phyloP scores from a whole-genome alignment of 2,797 vertebrate genomes.

The Crypturellus tataupa region DNA sequence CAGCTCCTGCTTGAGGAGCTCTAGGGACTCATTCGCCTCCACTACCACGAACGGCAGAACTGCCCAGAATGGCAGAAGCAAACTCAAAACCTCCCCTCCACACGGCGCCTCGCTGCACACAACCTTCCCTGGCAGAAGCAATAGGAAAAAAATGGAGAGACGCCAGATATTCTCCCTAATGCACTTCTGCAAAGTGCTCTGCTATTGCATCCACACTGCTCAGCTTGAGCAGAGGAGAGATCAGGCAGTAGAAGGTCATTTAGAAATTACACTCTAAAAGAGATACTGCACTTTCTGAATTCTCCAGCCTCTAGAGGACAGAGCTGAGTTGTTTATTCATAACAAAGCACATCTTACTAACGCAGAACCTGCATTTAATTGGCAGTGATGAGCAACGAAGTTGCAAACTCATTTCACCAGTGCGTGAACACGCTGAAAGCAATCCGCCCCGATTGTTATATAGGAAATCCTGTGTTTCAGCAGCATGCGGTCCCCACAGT shows the following conservation, averaged over 20 bases:
- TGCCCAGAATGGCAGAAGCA: not conserved
- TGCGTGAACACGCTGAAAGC: constrained; percentile 38
- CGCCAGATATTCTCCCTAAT: no score
- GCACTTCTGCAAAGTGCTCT: not conserved
- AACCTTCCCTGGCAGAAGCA: not conserved
- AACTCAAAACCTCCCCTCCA: not conserved
- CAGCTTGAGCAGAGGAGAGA: not conserved
- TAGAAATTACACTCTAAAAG: constrained; percentile 48
- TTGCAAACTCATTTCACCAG: constrained; percentile 52
- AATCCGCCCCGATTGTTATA: constrained; percentile 22
- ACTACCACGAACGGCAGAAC: not conserved
- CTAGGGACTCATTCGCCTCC: not conserved
- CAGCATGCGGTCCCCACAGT: constrained; percentile 3
- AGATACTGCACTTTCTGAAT: not conserved
- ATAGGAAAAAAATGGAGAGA: not conserved
- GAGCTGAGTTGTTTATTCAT: constrained; percentile 46
- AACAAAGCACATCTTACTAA: constrained; percentile 52
- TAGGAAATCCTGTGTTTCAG: constrained; percentile 38
- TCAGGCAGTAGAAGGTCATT: not conserved
- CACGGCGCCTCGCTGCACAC: rapidly evolving
- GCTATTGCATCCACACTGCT: not conserved
- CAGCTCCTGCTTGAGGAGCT: not conserved
- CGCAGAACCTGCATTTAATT: constrained; percentile 40
- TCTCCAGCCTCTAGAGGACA: not conserved
- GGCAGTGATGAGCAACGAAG: constrained; percentile 58